Evolutionary conservation across 2,888 invertebrate species (phyloP), one percentile per base, ranked within the genome.

Genomic region (Eledona agricola): DNA sequence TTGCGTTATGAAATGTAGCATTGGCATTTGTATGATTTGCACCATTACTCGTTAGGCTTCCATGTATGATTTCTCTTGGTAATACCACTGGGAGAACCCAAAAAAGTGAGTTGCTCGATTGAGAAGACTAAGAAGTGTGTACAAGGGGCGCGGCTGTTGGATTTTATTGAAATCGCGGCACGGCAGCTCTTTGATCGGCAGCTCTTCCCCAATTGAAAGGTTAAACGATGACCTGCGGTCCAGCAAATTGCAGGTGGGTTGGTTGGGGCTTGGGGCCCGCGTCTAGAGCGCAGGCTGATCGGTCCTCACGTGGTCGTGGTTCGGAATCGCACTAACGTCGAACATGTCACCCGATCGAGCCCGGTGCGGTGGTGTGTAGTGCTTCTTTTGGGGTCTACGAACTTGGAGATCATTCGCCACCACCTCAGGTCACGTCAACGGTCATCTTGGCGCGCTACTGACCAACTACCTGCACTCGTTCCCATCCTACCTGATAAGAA

Each of bases 361-460:
- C 19, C 29, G 42, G 5, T 37, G 34, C 26, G 50, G 50, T 55
- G 55, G 47, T 55, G 54, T 37, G 37, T 50, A 45, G 55, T 55
- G 50, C 31, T 35, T 38, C 38, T 55, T 52, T 51, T 50, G 50
- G 55, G 55, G 55, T 55, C 55, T 50, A 45, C 45, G 55, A 55
- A 55, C 55, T 55, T 55, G 32, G 34, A 31, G 32, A 47, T 42
- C 53, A 47, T 47, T 53, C 47, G 47, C 53, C 53, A 47, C 54
- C 49, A 49, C 49, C 29, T 43, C 42, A 31, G 52, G 38, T 45
- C 35, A 45, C 51, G 43, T 37, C 43, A 31, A 17, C 47, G 38
- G 29, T 26, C 47, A 47, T 37, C 22, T 52, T 38, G 29, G 13
- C 42, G 49, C 52, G 52, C 54, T 43, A 40, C 49, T 37, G 49